Evolutionary conservation across 2,113 vertebrate genomes (phyloP).

Genomic region (Gymnobelideus leadbeateri): DNA sequence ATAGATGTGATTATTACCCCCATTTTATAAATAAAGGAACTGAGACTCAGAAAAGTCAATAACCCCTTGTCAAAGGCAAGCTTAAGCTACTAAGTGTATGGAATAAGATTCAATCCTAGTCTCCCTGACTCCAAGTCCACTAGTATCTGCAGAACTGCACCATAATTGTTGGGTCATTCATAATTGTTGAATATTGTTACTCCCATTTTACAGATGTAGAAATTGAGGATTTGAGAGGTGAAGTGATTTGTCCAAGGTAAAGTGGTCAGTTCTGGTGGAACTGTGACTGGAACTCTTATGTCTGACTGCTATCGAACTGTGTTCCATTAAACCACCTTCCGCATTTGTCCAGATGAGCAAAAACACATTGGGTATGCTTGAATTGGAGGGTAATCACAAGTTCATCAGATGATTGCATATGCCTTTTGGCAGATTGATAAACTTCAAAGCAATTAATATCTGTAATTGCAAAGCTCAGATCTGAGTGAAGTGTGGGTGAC

Average conservation of each 20-base stretch:
- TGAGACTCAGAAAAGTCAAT: background rate
- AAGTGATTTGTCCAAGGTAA: constrained; percentile 30
- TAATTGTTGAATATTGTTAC: constrained; percentile 6
- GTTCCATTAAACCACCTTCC: background rate
- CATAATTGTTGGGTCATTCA: background rate
- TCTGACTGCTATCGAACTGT: background rate
- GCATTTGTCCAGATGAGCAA: constrained; percentile 28
- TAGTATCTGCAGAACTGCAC: background rate
- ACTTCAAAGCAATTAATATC: constrained; percentile 57
- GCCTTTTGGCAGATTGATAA: constrained; percentile 43
- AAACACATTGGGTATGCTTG: constrained; percentile 14
- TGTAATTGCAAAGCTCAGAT: constrained; percentile 39
- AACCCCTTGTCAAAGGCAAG: background rate
- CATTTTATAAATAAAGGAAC: background rate
- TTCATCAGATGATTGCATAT: constrained; percentile 49
- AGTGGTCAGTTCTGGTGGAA: constrained; percentile 26
- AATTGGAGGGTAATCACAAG: background rate
- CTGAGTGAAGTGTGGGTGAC: constrained; percentile 18
- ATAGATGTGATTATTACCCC: background rate
- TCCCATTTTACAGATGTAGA: constrained; percentile 5
- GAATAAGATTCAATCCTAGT: background rate
- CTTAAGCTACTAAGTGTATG: background rate
- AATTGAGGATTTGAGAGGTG: background rate
- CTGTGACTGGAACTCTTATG: background rate
- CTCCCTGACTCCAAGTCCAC: background rate